Percentiles rank a stretch among this genome's conserved stretches.
Evolutionary conservation across 2,797 vertebrate species (phyloP).

Genomic region (Morelia viridis): DNA sequence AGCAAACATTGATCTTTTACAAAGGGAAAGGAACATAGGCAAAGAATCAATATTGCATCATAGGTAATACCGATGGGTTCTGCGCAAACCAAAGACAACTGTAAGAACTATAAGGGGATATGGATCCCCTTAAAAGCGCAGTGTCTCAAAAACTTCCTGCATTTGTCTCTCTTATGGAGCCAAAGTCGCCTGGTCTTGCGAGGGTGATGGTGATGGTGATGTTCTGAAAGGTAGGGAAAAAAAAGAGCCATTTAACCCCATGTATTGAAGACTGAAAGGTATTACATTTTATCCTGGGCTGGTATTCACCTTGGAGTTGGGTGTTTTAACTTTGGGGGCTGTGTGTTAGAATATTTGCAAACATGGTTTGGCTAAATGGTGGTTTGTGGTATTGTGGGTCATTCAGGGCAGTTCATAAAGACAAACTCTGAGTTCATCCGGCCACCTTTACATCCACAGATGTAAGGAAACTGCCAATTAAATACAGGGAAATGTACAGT

Average conservation of each 20-base stretch:
- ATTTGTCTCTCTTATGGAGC: background rate
- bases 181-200: rapidly evolving
- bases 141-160: background rate
- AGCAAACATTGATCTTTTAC: background rate
- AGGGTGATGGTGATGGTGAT: background rate
- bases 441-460: no score
- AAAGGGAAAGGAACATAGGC: background rate
- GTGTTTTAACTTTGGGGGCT: no score
- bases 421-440: no score
- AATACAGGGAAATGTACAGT: no score
- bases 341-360: no score
- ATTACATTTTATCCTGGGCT: no score
- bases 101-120: background rate
- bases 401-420: no score
- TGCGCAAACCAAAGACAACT: no score
- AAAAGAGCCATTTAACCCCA: background rate
- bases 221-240: background rate
- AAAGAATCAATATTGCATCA: background rate
- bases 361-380: no score
- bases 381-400: no score
- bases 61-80: background rate
- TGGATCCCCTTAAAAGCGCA: background rate
- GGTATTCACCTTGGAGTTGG: no score
- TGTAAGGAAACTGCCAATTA: no score
- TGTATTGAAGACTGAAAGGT: background rate